Base-by-base conservation (phyloP, 2,797 vertebrate genomes). In the Muscicapa striata region DNA sequence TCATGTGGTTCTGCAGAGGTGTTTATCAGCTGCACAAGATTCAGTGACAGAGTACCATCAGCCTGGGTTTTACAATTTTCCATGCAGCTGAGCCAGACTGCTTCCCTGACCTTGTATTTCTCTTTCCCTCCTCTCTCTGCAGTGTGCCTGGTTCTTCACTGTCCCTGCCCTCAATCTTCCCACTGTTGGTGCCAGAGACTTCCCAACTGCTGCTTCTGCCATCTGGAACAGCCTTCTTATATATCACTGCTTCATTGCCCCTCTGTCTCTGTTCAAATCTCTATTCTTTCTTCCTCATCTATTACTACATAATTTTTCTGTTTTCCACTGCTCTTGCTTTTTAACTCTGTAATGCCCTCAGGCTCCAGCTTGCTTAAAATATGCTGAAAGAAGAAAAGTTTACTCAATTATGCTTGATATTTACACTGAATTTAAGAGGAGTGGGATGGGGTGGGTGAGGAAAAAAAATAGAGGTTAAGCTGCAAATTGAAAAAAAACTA, bases 171-270 rank as follows among this genome's bases (percentile, higher is more conserved):
- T 4, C 91, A 94, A 21, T 96, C 94, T 96, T 95, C 72, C 92
- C 80, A 66, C 87, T 80, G 52, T 48, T 89, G 85, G 69, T 94
- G 95, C 95, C 93, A 97, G 86, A 94, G 40, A 43, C 74, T 94
- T 87, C 75, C 78, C 92, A 82, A 95, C 89, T 93, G 94, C 87
- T 96, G 93, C 70, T 95, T 87, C 75, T 96, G 82, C 97, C 95
- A 97, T 96, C 95, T 97, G 96, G 86, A 95, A 84, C 52, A 94
- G 89, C 38, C 55, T 90, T 83, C 59, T 70, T 17, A 4, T 59
- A 32, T 76, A 91, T 94, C 68, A 76, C 46, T 90, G 91, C 91
- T 95, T 93, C 91, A 92, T 63, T 95, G 84, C 96, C 46, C 80
- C 90, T 95, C 75, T 84, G 72, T 19, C 49, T 85, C 76, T 64